A percentile compares a stretch with the other conserved stretches of the same genome.
These are phyloP conservation scores for Trachythela sp. DNA, from an alignment of 64 coral and sea anemone genomes.

Conservation along the genomic window DNA sequence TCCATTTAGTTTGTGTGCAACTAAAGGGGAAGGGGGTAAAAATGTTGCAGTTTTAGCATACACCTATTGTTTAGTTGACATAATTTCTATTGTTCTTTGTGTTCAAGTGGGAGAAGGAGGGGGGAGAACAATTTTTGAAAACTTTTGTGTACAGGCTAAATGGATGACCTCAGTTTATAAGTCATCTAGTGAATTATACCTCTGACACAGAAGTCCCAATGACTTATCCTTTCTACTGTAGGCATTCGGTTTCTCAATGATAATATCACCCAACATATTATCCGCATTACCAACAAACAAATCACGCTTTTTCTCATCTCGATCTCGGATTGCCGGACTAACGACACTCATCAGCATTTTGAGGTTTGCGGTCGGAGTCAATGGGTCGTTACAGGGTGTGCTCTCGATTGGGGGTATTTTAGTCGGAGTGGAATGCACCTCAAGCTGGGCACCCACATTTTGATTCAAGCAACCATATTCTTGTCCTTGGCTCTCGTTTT, in stretches of 20 bases:
- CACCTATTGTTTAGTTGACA: too few species aligned
- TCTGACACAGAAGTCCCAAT: not conserved
- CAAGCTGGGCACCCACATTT: not conserved
- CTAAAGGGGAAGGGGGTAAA: too few species aligned
- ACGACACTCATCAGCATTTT: conserved; percentile 10
- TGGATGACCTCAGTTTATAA: too few species aligned
- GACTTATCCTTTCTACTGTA: conserved; percentile 22
- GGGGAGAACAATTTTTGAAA: too few species aligned
- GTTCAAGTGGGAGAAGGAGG: too few species aligned
- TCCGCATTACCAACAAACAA: not conserved
- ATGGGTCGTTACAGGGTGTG: not conserved
- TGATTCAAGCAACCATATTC: not conserved
- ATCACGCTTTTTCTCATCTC: not conserved
- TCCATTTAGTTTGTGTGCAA: too few species aligned
- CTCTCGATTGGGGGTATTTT: not conserved
- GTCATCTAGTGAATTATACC: too few species aligned
- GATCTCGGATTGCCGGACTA: conserved; percentile 6
- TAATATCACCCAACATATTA: not conserved
- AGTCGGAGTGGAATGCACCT: not conserved
- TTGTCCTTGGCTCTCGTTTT: not conserved
- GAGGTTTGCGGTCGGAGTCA: not conserved
- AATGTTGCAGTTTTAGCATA: too few species aligned
- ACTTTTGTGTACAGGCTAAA: too few species aligned
- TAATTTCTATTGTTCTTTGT: too few species aligned
- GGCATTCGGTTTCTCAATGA: not conserved